Base-by-base conservation (phyloP, 2,113 vertebrate genomes). In the Colinus virginianus region DNA sequence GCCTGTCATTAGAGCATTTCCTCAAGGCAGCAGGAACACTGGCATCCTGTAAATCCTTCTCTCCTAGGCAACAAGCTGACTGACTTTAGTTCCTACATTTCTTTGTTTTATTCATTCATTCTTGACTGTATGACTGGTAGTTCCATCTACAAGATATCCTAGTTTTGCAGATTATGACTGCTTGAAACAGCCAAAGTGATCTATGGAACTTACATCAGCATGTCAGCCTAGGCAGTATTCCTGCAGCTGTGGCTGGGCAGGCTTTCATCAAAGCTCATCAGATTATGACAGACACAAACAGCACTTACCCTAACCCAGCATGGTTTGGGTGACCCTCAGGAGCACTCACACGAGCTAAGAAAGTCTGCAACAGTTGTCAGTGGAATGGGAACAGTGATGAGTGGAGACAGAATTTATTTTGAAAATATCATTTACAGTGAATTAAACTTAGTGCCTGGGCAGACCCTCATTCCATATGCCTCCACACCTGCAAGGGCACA, bases 41-140 rank as follows among this genome's bases (percentile, higher is more conserved):
- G 28, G 71, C 23, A 85, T 91, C 56, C 78, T 77, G 56, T 64
- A 87, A 83, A 88, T 83, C 40, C 56, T 89, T 36, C 46, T 91
- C 82, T 92, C 72, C 91, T 71, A 88, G 84, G 90, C 78, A 91
- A 91, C 76, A 91, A 91, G 71, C 43, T 80, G 81, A 45, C 32
- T 82, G 53, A 79, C 51, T 69, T 68, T 32, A 25, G 58, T 79
- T 85, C 36, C 55, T 82, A 78, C 18, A 9, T 62, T 74, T 90
- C 51, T 92, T 80, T 40, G 30, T 4, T 84, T 90, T 72, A 53
- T 76, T 72, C 43, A 42, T 58, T 92, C 45, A 79, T 85, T 94
- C 46, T 93, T 45, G 79, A 51, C 59, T 84, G 67, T 20, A 4
- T 70, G 82, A 70, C 32, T 19, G 9, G n/a, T 75, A 83, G 40